Percentiles rank a stretch among this genome's conserved stretches.
These are phyloP conservation scores for Crambe crambe DNA, from an alignment of 37 sponge, comb jelly and placozoan genomes.

Conservation along the genomic window DNA sequence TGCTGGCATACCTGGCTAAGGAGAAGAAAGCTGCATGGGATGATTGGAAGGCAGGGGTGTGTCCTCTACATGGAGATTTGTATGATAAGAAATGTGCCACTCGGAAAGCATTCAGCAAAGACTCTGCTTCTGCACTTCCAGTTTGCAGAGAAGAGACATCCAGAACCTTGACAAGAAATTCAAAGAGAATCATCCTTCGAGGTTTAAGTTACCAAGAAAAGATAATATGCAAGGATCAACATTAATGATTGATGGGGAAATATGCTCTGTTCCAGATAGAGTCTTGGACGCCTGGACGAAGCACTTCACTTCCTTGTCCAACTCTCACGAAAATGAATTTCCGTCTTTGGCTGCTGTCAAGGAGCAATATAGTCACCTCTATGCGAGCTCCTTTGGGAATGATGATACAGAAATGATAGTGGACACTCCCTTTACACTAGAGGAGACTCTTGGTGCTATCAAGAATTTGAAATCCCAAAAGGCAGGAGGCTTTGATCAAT, in stretches of 20 bases:
- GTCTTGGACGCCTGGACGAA: constrained; percentile 7
- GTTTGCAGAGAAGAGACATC: background rate
- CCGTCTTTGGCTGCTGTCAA: background rate
- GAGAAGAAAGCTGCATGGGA: background rate
- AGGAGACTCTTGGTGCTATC: constrained; percentile 4
- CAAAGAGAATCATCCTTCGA: background rate
- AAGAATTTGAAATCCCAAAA: constrained; percentile 2
- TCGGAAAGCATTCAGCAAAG: constrained; percentile 11
- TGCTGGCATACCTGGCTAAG: background rate
- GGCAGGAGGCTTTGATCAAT: background rate
- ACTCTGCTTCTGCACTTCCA: constrained; percentile 1
- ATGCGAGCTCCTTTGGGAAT: background rate
- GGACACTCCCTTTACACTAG: constrained; percentile 8
- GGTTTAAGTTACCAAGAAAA: background rate
- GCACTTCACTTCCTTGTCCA: background rate
- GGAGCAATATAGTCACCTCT: background rate
- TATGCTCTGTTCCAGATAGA: background rate
- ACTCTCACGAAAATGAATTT: too few species aligned
- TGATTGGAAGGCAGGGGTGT: background rate
- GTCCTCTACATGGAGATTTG: background rate
- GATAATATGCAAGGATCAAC: background rate
- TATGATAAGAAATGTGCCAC: constrained; percentile 16
- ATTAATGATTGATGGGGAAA: background rate
- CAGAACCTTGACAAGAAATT: constrained; percentile 3
- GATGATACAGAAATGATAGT: background rate